These are phyloP conservation scores for Lysandra bellargus DNA, from an alignment of 2,888 invertebrate species.

Conservation along the genomic window DNA sequence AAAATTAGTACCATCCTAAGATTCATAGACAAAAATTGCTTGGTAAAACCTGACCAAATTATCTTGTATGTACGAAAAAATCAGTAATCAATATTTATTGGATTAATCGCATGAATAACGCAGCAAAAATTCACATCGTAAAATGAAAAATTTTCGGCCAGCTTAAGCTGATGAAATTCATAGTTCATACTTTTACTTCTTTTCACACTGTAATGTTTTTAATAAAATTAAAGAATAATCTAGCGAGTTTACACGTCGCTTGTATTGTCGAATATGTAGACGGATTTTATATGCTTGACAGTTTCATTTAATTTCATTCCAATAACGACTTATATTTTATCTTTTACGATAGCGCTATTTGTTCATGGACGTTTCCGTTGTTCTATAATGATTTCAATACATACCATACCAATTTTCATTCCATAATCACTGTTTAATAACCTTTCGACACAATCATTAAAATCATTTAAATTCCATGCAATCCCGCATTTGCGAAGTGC, in stretches of 20 bases:
- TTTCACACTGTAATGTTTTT: not conserved
- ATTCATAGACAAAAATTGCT: too few species aligned
- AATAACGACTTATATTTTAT: too few species aligned
- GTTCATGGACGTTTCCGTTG: not conserved
- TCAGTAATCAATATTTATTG: not conserved
- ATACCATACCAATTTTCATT: not conserved
- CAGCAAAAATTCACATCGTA: not conserved
- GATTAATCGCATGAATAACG: not conserved
- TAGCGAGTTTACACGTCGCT: not conserved
- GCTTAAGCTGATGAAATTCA: not conserved
- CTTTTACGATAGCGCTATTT: too few species aligned
- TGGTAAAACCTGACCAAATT: too few species aligned
- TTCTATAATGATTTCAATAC: conserved; percentile 3
- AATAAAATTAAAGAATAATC: not conserved
- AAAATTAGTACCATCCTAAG: too few species aligned
- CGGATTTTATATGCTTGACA: too few species aligned
- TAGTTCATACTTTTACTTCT: not conserved
- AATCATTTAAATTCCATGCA: not conserved
- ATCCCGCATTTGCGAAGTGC: not conserved
- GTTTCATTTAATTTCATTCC: too few species aligned
- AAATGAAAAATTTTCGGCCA: not conserved
- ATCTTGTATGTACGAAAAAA: not conserved
- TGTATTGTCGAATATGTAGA: not conserved
- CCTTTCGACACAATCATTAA: conserved; percentile 16
- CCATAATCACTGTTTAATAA: conserved; percentile 10